phyloP scores from a whole-genome alignment of 2,113 vertebrate species.

The Rhegmatorhina hoffmannsi region DNA sequence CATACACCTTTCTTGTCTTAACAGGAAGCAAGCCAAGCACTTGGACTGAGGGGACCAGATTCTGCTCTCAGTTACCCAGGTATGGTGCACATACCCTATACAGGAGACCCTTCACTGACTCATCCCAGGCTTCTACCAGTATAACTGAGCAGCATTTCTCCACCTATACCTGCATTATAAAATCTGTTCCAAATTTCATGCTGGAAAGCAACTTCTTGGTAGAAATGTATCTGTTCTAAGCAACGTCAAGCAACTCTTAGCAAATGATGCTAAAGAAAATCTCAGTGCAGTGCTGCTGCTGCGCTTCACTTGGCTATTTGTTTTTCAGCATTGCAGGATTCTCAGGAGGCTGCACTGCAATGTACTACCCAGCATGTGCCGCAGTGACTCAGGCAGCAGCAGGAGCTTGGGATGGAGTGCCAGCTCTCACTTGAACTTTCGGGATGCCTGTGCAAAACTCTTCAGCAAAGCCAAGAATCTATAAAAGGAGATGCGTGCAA shows the following conservation, averaged over 20 bases:
- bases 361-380: background rate
- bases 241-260: background rate
- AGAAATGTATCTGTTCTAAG: background rate
- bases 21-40: background rate
- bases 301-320: background rate
- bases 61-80: background rate
- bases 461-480: constrained; percentile 20
- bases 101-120: background rate
- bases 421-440: background rate
- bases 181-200: background rate
- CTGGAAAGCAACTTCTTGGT: background rate
- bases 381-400: constrained; percentile 52
- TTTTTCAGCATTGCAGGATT: constrained; percentile 34
- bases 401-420: background rate
- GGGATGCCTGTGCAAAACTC: constrained; percentile 12
- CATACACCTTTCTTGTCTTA: background rate
- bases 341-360: constrained; percentile 13
- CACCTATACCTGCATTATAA: background rate
- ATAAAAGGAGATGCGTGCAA: constrained; percentile 10
- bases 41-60: background rate
- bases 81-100: background rate
- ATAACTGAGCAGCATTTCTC: background rate
- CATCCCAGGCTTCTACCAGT: background rate
- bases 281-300: background rate
- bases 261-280: background rate